Percentiles rank a stretch among this genome's conserved stretches.
phyloP scores from a whole-genome alignment of 2,113 vertebrate genomes.

The Kryptolebias marmoratus region DNA sequence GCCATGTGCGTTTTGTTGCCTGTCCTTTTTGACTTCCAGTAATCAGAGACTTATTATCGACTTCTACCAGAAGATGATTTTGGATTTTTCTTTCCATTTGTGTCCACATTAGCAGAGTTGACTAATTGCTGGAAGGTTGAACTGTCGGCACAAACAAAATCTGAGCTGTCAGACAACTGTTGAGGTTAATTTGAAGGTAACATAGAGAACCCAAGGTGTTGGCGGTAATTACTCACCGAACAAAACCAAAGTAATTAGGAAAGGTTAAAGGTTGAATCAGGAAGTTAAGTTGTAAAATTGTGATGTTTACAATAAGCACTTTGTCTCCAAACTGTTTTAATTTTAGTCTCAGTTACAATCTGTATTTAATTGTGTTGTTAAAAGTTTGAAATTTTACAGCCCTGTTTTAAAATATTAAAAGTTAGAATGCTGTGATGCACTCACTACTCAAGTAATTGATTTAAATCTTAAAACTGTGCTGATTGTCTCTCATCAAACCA shows the following conservation, averaged over 20 bases:
- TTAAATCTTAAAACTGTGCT: too few relatives aligned
- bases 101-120: not conserved
- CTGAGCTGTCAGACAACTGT: not conserved
- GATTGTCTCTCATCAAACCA: too few relatives aligned
- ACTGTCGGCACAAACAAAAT: not conserved
- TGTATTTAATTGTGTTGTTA: too few relatives aligned
- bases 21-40: not conserved
- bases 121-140: not conserved
- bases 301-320: not conserved
- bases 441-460: too few relatives aligned
- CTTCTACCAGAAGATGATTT: not conserved
- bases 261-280: not conserved
- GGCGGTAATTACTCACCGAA: not conserved
- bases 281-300: not conserved
- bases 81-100: not conserved
- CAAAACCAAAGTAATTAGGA: not conserved
- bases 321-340: constrained; percentile 1
- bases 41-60: not conserved
- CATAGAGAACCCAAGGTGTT: not conserved
- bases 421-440: too few relatives aligned
- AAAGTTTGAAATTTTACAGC: not conserved
- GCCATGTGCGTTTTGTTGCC: not conserved
- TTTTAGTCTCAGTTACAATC: not conserved
- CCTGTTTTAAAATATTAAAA: too few relatives aligned
- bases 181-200: constrained; percentile 9